Evolutionary conservation across 2,888 invertebrate genomes (phyloP).

Genomic region (Eupithecia insigniata): DNA sequence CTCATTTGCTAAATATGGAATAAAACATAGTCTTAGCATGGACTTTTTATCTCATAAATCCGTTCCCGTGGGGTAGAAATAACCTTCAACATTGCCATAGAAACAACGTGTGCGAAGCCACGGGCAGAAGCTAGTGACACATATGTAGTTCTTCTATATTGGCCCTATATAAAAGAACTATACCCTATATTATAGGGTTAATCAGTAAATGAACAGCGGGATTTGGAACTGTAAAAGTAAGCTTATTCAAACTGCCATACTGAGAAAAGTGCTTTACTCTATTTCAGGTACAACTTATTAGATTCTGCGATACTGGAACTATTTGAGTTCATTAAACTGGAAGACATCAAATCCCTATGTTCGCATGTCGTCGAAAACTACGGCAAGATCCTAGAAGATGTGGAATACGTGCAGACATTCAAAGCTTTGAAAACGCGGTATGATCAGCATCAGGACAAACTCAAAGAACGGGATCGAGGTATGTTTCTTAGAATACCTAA

Average conservation of each 20-base stretch:
- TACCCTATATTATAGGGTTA: neutral
- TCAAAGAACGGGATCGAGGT: conserved; percentile 93
- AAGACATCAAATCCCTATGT: conserved; percentile 95
- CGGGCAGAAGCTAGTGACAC: neutral
- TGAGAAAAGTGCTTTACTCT: neutral
- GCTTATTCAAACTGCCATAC: neutral
- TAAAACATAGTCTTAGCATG: too few species aligned
- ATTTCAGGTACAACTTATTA: conserved; percentile 94
- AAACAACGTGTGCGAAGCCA: too few species aligned
- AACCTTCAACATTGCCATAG: too few species aligned
- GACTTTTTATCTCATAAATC: too few species aligned
- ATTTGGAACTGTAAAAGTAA: neutral
- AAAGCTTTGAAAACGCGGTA: conserved; percentile 94
- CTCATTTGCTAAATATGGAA: too few species aligned
- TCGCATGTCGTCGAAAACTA: conserved; percentile 98
- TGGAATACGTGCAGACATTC: conserved; percentile 99
- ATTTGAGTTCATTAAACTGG: conserved; percentile 99
- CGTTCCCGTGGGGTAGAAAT: too few species aligned
- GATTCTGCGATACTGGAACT: conserved; percentile 99
- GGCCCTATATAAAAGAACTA: too few species aligned
- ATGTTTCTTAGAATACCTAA: conserved; percentile 45
- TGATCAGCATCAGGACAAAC: conserved; percentile 95
- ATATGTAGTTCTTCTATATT: too few species aligned
- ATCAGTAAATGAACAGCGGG: neutral
- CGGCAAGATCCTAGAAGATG: conserved; percentile 95